phyloP scores from a whole-genome alignment of 2,797 vertebrate species.

The Esox masquinongy region DNA sequence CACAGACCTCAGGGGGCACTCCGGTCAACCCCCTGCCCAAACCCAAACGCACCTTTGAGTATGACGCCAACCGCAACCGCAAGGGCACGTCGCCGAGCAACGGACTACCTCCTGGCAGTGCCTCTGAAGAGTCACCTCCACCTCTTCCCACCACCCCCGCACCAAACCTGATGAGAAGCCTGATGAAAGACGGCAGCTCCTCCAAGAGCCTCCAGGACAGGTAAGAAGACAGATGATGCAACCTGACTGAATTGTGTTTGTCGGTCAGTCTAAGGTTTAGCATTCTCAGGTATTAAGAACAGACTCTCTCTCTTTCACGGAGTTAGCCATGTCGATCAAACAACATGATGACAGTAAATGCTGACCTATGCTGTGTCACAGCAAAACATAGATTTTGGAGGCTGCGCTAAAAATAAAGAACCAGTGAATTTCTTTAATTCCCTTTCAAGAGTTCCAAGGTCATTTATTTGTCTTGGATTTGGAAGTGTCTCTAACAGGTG shows the following conservation, averaged over 20 bases:
- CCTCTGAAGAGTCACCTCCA: constrained; percentile 81
- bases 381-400: constrained; percentile 8
- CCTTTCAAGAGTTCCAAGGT: constrained; percentile 26
- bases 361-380: constrained; percentile 8
- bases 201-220: constrained; percentile 85
- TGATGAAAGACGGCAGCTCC: constrained; percentile 78
- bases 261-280: not conserved
- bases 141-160: constrained; percentile 91
- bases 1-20: constrained; percentile 69
- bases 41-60: constrained; percentile 99
- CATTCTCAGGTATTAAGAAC: constrained; percentile 28
- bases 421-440: constrained; percentile 36
- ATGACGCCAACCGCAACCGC: constrained; percentile 90
- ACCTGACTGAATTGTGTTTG: not conserved
- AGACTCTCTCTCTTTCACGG: not conserved
- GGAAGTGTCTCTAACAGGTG: constrained; percentile 36
- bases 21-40: constrained; percentile 95
- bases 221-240: constrained; percentile 65
- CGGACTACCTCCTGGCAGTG: constrained; percentile 86
- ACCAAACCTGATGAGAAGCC: constrained; percentile 78
- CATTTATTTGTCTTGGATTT: constrained; percentile 47
- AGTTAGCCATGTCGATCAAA: constrained; percentile 1
- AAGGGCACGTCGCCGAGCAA: constrained; percentile 80
- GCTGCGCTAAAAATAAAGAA: constrained; percentile 25
- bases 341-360: not conserved